A percentile compares a stretch with the other conserved stretches of the same genome.
Conservation (phyloP, 2,113 vertebrate genomes). For the Vombatus ursinus region DNA sequence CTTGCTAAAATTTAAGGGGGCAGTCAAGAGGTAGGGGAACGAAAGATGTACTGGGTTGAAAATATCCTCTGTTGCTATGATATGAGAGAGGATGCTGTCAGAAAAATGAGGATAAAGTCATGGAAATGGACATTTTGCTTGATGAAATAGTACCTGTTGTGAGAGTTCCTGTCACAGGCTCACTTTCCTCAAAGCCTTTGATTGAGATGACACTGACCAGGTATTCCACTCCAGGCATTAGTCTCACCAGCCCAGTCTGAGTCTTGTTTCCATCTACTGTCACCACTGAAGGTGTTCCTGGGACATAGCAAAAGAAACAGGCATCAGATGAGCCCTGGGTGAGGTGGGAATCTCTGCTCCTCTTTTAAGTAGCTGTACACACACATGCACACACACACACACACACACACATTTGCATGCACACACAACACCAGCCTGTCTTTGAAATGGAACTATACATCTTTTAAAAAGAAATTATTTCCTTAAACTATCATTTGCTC, state of each 20-base stretch:
- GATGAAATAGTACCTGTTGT: constrained; percentile 87
- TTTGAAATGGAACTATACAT: constrained; percentile 27
- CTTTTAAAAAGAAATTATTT: constrained; percentile 3
- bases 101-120: neutral
- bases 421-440: neutral
- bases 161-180: constrained; percentile 89
- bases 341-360: neutral
- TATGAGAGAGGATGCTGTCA: neutral
- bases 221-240: constrained; percentile 92
- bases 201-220: constrained; percentile 89
- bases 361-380: neutral
- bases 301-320: neutral
- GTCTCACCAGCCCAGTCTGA: constrained; percentile 86
- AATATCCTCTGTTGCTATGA: neutral
- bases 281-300: constrained; percentile 88
- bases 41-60: constrained; percentile 39
- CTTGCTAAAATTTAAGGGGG: neutral
- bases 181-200: constrained; percentile 94
- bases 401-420: neutral
- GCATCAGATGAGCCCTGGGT: neutral
- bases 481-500: constrained; percentile 52
- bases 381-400: neutral
- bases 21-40: constrained; percentile 8
- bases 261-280: constrained; percentile 88
- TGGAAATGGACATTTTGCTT: neutral